Base-by-base conservation (phyloP, 2,113 vertebrate genomes). In the Callocephalon fimbriatum region DNA sequence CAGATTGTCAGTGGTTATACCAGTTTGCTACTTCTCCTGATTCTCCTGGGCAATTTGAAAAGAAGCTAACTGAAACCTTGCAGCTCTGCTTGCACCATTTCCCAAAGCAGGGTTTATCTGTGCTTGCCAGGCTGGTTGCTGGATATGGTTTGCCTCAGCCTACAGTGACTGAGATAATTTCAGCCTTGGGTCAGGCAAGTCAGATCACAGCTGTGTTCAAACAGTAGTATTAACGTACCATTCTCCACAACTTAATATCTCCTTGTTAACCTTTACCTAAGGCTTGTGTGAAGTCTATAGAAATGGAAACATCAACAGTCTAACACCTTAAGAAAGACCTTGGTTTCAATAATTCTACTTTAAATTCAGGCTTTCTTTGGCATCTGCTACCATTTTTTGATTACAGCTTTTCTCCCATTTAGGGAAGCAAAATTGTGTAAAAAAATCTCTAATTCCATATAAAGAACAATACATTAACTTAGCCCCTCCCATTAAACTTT, bases 181-280 rank as follows among this genome's bases (percentile, higher is more conserved):
- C 45, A 83, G 59, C 32, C 61, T 54, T 58, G 32, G 12, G 26
- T 53, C 40, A 73, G 31, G 7, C 7, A 66, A 16, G 11, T 66
- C 9, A 42, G 37, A 70, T 74, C 71, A 54, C 22, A 70, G 25
- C 23, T 19, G 3, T 53, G 6, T 73, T 76, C 53, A 45, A 66
- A 80, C 1, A 10, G 10, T 31, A 42, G 19, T 16, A 7, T 13
- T 56, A 47, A 47, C 0, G 1, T 31, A 42, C 9, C 0, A 0
- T 65, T 76, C 61, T 47, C 37, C 21, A 65, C 16, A 59, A 7
- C 12, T 61, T 12, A 25, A 11, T 45, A 25, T 42, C 37, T 65
- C 12, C 12, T 61, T 71, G 3, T 40, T 74, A 80, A 29, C 10
- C 4, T 9, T 88, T 72, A 45, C 26, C 42, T 66, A 29, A 75